Evolutionary conservation across 37 sponge, comb jelly and placozoan genomes (phyloP), one percentile per base, ranked within the genome.

Genomic region (Corticium candelabrum): DNA sequence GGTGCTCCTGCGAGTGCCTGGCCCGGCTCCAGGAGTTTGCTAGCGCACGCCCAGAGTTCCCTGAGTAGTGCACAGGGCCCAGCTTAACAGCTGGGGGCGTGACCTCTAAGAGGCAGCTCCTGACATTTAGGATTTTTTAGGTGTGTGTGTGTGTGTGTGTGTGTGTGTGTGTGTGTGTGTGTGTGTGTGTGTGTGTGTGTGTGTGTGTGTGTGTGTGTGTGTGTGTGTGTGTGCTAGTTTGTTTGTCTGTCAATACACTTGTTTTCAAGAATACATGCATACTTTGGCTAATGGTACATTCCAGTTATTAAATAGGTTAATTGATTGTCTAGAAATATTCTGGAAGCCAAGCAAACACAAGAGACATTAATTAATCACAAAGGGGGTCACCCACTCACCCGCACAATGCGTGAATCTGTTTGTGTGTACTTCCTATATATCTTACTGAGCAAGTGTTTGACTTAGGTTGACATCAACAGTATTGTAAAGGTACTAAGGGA

Each of bases 161-260:
- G 56, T 43, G 56, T 43, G 56, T 43, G 56, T 43, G 56, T 43
- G 56, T 43, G 56, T 43, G 56, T 43, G 56, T 43, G 56, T 43
- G 56, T 43, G 56, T 43, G 56, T 43, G 56, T 43, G 56, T 43
- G 56, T 43, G 56, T 43, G 56, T 43, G 56, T 43, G 56, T 43
- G 56, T 43, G 56, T 43, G 56, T 43, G 56, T 43, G 56, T 43
- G 56, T 43, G 56, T 43, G 56, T 43, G 56, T 43, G 56, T 43
- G 56, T 5, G 5, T 43, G n/a, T n/a, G n/a, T n/a, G n/a, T n/a
- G n/a, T n/a, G n/a, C n/a, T n/a, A n/a, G n/a, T n/a, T n/a, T n/a
- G n/a, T n/a, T n/a, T n/a, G n/a, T n/a, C n/a, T n/a, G n/a, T n/a
- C n/a, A n/a, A n/a, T n/a, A n/a, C n/a, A 11, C n/a, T n/a, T n/a